Evolutionary conservation across 2,113 vertebrate genomes (phyloP).

Genomic region (Trichomycterus rosablanca): DNA sequence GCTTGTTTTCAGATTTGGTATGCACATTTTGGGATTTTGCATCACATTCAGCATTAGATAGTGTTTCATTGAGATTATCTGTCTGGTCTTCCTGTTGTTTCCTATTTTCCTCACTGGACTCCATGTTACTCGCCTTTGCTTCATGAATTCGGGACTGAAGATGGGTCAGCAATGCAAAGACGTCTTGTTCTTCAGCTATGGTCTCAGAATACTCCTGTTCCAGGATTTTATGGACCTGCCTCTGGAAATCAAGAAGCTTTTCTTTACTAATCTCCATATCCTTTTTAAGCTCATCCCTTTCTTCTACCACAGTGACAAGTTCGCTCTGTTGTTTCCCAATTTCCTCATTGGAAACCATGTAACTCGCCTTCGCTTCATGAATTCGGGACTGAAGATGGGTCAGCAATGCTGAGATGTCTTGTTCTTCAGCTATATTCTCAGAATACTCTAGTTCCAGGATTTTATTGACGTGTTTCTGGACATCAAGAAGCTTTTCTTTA

Average conservation of each 20-base stretch:
- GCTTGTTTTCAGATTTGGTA: too few species aligned
- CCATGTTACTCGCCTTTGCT: too few species aligned
- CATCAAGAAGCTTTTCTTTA: conserved; percentile 48
- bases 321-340: conserved; percentile 61
- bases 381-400: conserved; percentile 53
- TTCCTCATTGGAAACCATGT: conserved; percentile 12
- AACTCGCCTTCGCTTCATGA: conserved; percentile 55
- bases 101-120: too few species aligned
- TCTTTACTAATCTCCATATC: conserved; percentile 55
- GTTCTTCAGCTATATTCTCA: too few species aligned
- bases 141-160: conserved; percentile 56
- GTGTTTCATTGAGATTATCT: too few species aligned
- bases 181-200: conserved; percentile 48
- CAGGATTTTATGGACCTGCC: conserved; percentile 57
- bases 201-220: conserved; percentile 44
- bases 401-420: conserved; percentile 58
- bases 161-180: conserved; percentile 54
- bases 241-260: conserved; percentile 53
- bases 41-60: too few species aligned
- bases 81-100: too few species aligned
- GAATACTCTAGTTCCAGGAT: conserved; percentile 49
- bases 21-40: too few species aligned
- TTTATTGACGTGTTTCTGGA: conserved; percentile 57
- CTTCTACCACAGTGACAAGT: conserved; percentile 50
- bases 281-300: conserved; percentile 56